Percentiles rank a stretch among this genome's conserved stretches.
Conservation (phyloP, 2,797 vertebrate species). For the Falco naumanni region DNA sequence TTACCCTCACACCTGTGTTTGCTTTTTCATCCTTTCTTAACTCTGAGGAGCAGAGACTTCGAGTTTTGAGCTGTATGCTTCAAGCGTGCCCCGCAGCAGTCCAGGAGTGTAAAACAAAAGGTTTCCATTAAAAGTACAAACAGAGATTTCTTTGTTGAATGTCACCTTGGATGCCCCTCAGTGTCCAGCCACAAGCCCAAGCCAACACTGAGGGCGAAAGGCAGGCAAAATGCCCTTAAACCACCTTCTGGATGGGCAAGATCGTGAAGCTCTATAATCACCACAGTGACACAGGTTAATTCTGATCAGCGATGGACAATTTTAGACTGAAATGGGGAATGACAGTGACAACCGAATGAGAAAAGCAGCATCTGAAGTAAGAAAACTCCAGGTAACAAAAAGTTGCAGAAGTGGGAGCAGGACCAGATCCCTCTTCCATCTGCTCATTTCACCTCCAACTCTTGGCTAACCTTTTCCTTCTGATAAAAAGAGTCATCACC, state of each 20-base stretch:
- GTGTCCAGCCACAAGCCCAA: background rate
- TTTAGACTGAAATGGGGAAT: background rate
- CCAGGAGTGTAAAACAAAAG: background rate
- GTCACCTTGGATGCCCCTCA: background rate
- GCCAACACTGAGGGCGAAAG: background rate
- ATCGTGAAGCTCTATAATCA: background rate
- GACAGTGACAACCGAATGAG: background rate
- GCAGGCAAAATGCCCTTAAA: background rate
- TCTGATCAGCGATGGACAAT: background rate
- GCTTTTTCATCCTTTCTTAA: background rate
- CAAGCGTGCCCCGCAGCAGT: background rate
- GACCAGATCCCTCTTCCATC: background rate
- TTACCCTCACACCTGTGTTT: background rate
- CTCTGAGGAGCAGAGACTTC: background rate
- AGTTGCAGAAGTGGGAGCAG: background rate
- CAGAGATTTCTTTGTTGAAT: background rate
- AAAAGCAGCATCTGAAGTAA: background rate
- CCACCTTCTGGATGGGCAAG: background rate
- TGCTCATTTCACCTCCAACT: background rate
- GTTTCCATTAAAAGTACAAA: background rate
- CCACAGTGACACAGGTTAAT: background rate
- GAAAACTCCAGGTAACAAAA: background rate
- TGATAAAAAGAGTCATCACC: background rate
- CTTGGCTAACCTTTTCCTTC: background rate
- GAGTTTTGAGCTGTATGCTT: background rate